Conservation (phyloP, 2,113 vertebrate genomes). For the Xenopus laevis region DNA sequence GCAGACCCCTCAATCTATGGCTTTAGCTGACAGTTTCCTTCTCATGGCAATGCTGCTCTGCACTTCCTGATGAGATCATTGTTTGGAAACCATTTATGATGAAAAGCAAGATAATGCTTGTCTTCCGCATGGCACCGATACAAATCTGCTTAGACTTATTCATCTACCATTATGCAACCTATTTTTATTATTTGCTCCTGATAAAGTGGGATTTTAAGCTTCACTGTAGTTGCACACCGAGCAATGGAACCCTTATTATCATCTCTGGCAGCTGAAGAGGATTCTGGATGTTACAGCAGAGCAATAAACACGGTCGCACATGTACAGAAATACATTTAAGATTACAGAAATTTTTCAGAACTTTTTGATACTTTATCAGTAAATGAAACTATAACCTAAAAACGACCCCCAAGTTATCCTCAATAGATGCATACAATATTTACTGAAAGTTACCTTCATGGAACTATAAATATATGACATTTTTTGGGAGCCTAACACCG, state of each 20-base stretch:
- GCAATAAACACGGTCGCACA: too few species aligned
- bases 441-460: too few species aligned
- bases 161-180: conserved; percentile 13
- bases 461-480: too few species aligned
- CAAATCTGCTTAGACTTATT: conserved; percentile 11
- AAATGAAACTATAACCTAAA: too few species aligned
- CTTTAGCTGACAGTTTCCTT: conserved; percentile 15
- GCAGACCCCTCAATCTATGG: not conserved
- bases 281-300: not conserved
- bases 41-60: conserved; percentile 4
- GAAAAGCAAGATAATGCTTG: conserved; percentile 8
- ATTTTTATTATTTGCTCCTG: conserved; percentile 8
- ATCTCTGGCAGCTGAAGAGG: too few species aligned
- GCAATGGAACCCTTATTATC: too few species aligned
- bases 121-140: not conserved
- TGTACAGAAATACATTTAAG: too few species aligned
- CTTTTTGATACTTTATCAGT: too few species aligned
- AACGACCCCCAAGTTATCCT: too few species aligned
- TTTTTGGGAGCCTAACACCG: too few species aligned
- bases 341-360: too few species aligned
- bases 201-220: conserved; percentile 9
- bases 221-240: not conserved
- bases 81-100: conserved; percentile 8
- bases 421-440: too few species aligned
- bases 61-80: conserved; percentile 19